Evolutionary conservation across 1,140 invertebrate genomes (phyloP), one percentile per base, ranked within the genome.

Genomic region (Archivesica marissinica): DNA sequence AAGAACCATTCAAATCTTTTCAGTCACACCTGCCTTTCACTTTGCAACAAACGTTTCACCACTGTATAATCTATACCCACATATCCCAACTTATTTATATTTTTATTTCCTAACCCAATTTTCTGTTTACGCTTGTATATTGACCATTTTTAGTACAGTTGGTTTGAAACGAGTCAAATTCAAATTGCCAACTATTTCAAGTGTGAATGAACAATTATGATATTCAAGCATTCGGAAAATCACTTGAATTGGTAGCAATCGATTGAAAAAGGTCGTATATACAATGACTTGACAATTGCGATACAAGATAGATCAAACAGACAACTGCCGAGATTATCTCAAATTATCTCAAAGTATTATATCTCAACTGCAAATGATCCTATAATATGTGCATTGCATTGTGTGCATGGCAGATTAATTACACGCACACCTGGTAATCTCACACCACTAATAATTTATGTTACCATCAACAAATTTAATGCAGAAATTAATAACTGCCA

Each of bases 21-120:
- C 33, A 64, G 59, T 64, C n/a, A 72, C 68, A 72, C 68, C 68
- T 72, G 68, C 25, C 28, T 64, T 33, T 64, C n/a, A 64, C 33
- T 35, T 64, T 33, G 59, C 25, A 35, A 35, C 59, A 35, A 33
- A 35, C 15, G 15, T n/a, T n/a, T n/a, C n/a, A n/a, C n/a, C n/a
- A n/a, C n/a, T n/a, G n/a, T n/a, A n/a, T n/a, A n/a, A n/a, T n/a
- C n/a, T n/a, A n/a, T n/a, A n/a, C n/a, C n/a, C n/a, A n/a, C n/a
- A n/a, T n/a, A n/a, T n/a, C n/a, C n/a, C n/a, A n/a, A n/a, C n/a
- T n/a, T n/a, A n/a, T n/a, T n/a, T n/a, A n/a, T n/a, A n/a, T n/a
- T n/a, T n/a, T n/a, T n/a, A n/a, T n/a, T n/a, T n/a, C n/a, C n/a
- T n/a, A n/a, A n/a, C n/a, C n/a, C n/a, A n/a, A n/a, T n/a, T n/a